Evolutionary conservation across 2,888 invertebrate genomes (phyloP), one percentile per base, ranked within the genome.

Genomic region (Lampropteryx suffumata): DNA sequence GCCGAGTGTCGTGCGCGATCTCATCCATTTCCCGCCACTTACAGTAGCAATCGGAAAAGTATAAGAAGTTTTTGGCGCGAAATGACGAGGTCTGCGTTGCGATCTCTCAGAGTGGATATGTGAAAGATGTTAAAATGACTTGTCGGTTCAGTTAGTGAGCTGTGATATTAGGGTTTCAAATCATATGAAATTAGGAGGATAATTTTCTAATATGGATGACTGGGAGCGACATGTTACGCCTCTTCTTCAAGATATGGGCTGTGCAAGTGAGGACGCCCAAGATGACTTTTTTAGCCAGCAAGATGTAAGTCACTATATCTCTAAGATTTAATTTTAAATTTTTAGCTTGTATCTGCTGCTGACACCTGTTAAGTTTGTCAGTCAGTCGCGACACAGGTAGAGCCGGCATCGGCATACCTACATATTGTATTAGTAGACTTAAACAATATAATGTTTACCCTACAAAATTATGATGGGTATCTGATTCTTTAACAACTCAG

Each of bases 201-300:
- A 76, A 71, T 75, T 76, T 67, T 46, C 58, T 73, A 69, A 83
- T 76, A 75, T 91, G 90, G 92, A 91, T 83, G 92, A 92, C 77
- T 92, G 92, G 92, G 92, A 92, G 79, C 87, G 92, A 64, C 92
- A 92, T 71, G 92, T 92, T 57, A 91, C 92, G 50, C 91, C 91
- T 36, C 88, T 92, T 54, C 83, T 92, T 58, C 92, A 92, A 74
- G 92, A 92, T 69, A 92, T 92, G 90, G 91, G 90, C 67, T 90
- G 90, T 72, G 76, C 89, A 57, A 86, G 81, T 65, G 90, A 89
- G 72, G 91, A 91, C 62, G 85, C 87, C 61, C 91, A 92, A 69
- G 91, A 91, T 63, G 92, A 92, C 79, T 92, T 91, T 82, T 92
- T 92, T 81, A 88, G 84, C 70, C 91, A 92, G 62, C 92, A 92